These are phyloP conservation scores for Panulirus ornatus DNA, from an alignment of 1,140 invertebrate genomes.

Conservation along the genomic window DNA sequence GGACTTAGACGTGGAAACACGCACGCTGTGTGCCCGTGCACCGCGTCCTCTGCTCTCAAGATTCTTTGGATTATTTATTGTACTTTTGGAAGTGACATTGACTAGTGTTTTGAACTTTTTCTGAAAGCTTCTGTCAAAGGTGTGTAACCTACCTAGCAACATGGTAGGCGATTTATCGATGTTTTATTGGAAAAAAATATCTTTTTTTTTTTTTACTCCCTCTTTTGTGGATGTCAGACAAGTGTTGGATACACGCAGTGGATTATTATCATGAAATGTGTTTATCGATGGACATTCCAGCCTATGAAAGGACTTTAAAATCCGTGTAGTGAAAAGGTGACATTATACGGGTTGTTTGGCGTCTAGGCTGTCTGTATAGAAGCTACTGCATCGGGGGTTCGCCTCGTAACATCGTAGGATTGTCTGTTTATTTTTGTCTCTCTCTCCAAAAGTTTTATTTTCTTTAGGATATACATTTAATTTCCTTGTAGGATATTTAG, in stretches of 20 bases:
- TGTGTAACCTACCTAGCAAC: constrained; percentile 4
- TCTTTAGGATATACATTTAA: too few species aligned
- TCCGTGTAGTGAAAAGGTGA: background rate
- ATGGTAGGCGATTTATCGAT: background rate
- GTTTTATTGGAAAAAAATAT: background rate
- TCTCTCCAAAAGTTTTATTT: too few species aligned
- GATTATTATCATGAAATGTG: too few species aligned
- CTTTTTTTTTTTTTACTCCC: too few species aligned
- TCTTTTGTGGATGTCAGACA: background rate
- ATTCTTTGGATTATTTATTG: background rate
- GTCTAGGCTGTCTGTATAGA: too few species aligned
- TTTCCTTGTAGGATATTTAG: too few species aligned
- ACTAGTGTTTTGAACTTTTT: background rate
- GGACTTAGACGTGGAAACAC: constrained; percentile 34
- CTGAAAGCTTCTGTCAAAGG: background rate
- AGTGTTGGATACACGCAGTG: background rate
- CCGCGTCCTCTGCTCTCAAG: background rate
- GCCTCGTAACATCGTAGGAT: too few species aligned
- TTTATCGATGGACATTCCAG: background rate
- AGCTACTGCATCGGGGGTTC: too few species aligned
- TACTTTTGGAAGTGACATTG: constrained; percentile 4
- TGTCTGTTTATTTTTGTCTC: too few species aligned
- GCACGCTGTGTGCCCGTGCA: constrained; percentile 29
- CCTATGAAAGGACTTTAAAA: background rate
- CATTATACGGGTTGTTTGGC: too few species aligned